Evolutionary conservation across 2,113 vertebrate genomes (phyloP), one percentile per base, ranked within the genome.

Genomic region (Eudyptes chrysolophus): DNA sequence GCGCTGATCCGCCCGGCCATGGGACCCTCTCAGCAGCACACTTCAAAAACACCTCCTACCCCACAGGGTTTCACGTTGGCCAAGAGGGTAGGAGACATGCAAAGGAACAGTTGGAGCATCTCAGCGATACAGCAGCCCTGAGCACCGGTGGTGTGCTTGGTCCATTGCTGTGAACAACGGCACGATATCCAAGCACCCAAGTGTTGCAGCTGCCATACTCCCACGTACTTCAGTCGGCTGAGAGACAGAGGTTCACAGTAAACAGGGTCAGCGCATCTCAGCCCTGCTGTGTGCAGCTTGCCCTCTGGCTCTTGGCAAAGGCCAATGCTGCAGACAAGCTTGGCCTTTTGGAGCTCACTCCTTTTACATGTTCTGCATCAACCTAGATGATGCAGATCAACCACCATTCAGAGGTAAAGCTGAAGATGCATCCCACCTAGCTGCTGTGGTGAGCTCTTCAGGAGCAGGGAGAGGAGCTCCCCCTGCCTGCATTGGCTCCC

Each of bases 161-260:
- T 11, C 51, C 68, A 3, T 14, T 3, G 1, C 49, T 20, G 49
- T 7, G n/a, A 29, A 18, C 13, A 10, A 36, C 1, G 18, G 40
- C 40, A 13, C 34, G 20, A 44, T 4, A 15, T 21, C 57, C 34
- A 14, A 38, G 18, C 32, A 4, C 44, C 0, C 7, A 17, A 34
- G 38, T 2, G 20, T 32, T 24, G 15, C 19, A 27, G 65, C 48
- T 71, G 22, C 22, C 19, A 1, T 5, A 14, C 15, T 26, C 13
- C 8, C 5, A 9, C 1, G 4, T 44, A 4, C 8, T 32, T 42
- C 1, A 2, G 32, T 34, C 6, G 1, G 11, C 30, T 42, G 55
- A 61, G 44, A 29, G 36, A 22, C 21, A 21, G 30, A 48, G n/a
- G 16, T 36, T n/a, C 44, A 4, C 20, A 10, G n/a, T 8, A 7